phyloP scores from a whole-genome alignment of 2,888 invertebrate genomes.

The Chrysina gloriosa region DNA sequence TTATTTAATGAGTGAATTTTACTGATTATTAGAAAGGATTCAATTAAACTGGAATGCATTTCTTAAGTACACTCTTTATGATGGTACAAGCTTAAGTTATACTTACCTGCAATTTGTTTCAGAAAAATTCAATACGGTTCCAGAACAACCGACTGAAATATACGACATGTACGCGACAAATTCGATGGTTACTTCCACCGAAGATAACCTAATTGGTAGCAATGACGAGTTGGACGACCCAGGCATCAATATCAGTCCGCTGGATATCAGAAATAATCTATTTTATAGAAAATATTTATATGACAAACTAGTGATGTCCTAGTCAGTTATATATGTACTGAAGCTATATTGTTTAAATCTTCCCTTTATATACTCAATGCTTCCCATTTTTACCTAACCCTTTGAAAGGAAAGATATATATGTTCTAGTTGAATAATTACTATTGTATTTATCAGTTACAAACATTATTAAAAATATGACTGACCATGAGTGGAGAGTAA shows the following conservation, averaged over 20 bases:
- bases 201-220: background rate
- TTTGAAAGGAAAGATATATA: too few relatives aligned
- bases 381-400: constrained; percentile 9
- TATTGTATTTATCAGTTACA: too few relatives aligned
- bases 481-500: too few relatives aligned
- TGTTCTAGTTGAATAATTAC: too few relatives aligned
- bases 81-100: too few relatives aligned
- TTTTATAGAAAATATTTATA: constrained; percentile 24
- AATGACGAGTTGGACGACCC: background rate
- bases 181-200: constrained; percentile 20
- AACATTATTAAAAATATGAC: too few relatives aligned
- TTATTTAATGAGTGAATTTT: too few relatives aligned
- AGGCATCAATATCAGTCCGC: background rate
- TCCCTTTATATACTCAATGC: constrained; percentile 18
- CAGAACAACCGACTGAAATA: background rate
- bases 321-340: background rate
- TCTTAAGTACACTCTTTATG: too few relatives aligned
- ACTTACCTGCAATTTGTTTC: too few relatives aligned
- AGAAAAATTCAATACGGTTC: background rate
- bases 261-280: constrained; percentile 13
- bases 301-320: constrained; percentile 18
- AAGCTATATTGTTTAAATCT: background rate
- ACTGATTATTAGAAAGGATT: too few relatives aligned
- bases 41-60: too few relatives aligned
- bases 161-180: constrained; percentile 6